Percentiles rank a stretch among this genome's conserved stretches.
Conservation (phyloP, 2,113 vertebrate genomes). For the Desmodus rotundus region DNA sequence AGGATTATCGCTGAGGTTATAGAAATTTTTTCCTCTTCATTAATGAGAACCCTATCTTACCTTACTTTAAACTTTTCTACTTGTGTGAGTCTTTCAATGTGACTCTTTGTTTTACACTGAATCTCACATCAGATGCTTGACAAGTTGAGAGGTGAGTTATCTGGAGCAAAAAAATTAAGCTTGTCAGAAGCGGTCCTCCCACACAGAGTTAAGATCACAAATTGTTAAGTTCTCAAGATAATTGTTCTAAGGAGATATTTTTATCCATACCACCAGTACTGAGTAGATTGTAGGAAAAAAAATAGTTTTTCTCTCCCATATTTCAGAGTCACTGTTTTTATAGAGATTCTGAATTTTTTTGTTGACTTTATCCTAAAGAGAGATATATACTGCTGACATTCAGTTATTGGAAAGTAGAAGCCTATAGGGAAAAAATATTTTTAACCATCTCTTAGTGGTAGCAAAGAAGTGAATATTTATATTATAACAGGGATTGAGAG, state of each 20-base stretch:
- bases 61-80: constrained; percentile 56
- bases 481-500: neutral
- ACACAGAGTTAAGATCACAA: constrained; percentile 68
- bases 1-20: constrained; percentile 3
- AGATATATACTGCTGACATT: neutral
- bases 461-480: neutral
- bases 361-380: neutral
- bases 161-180: constrained; percentile 63
- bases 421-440: neutral
- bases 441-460: neutral
- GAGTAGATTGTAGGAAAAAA: neutral
- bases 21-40: neutral
- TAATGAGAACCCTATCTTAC: constrained; percentile 3
- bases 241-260: constrained; percentile 39
- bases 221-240: constrained; percentile 70
- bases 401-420: neutral
- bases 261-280: constrained; percentile 48
- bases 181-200: constrained; percentile 67
- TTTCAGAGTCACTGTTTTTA: constrained; percentile 31
- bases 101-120: constrained; percentile 45
- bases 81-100: constrained; percentile 42
- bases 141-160: constrained; percentile 63
- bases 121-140: constrained; percentile 51
- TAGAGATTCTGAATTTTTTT: neutral
- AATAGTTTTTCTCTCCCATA: constrained; percentile 18